Conservation (phyloP, 2,797 vertebrate genomes). For the Danio tinwini region DNA sequence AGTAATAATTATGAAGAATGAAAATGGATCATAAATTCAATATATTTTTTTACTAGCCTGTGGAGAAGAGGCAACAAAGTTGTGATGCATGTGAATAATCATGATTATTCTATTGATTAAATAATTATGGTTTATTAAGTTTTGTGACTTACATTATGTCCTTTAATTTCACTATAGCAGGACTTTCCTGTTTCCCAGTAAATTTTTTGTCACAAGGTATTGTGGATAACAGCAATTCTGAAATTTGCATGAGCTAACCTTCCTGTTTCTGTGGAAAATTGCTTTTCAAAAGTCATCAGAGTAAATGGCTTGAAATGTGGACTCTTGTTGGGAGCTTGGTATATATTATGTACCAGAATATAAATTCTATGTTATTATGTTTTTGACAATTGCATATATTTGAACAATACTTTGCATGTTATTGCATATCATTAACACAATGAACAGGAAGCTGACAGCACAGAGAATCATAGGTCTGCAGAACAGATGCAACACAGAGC, state of each 20-base stretch:
- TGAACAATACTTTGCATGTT: slow-evolving; percentile 1
- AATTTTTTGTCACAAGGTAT: background rate
- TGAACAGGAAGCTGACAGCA: slow-evolving; percentile 5
- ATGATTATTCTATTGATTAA: too few relatives aligned
- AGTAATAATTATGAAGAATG: too few relatives aligned
- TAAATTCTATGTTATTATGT: background rate
- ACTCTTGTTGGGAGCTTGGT: background rate
- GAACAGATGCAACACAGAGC: slow-evolving; percentile 37
- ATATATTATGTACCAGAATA: background rate
- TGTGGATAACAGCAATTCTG: background rate
- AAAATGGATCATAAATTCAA: too few relatives aligned
- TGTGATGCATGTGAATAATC: too few relatives aligned
- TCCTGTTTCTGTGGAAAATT: slow-evolving; percentile 16
- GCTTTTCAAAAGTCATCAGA: background rate
- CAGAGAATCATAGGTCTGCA: slow-evolving; percentile 4
- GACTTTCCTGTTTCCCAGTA: background rate
- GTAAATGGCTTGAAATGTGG: background rate
- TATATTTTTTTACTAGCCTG: too few relatives aligned
- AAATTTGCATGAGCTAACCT: slow-evolving; percentile 14
- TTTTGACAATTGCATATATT: background rate
- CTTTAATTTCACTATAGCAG: too few relatives aligned
- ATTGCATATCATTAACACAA: background rate
- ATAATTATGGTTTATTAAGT: too few relatives aligned
- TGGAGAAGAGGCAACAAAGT: too few relatives aligned
- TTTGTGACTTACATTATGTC: too few relatives aligned